These are phyloP conservation scores for Psophia crepitans DNA, from an alignment of 2,113 vertebrate species.

Conservation along the genomic window DNA sequence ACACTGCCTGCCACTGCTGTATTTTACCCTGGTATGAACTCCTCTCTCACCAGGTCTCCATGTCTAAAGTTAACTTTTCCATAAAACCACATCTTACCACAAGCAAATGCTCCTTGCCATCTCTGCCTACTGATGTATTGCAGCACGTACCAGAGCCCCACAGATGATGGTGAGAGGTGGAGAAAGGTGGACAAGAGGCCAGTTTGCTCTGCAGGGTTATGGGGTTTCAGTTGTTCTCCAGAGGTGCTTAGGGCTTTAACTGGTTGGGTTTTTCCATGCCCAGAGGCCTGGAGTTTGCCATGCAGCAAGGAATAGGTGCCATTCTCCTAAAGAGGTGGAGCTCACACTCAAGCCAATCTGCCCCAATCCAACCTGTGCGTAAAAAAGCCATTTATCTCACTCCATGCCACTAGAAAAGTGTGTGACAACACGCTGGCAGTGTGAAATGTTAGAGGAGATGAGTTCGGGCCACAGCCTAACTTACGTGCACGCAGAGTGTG, in stretches of 20 bases:
- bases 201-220: neutral
- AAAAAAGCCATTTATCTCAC: neutral
- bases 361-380: neutral
- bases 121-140: neutral
- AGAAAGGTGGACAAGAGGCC: neutral
- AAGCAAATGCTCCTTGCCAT: neutral
- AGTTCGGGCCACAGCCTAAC: neutral
- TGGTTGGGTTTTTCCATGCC: neutral
- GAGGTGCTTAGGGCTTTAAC: fast-evolving
- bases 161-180: neutral
- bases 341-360: neutral
- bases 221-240: neutral
- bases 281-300: neutral
- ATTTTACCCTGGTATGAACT: neutral
- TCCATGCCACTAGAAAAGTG: neutral
- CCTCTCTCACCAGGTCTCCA: neutral
- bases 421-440: neutral
- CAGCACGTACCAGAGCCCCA: fast-evolving
- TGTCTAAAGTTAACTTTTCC: neutral
- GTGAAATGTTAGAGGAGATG: neutral
- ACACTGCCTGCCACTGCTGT: neutral
- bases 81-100: neutral
- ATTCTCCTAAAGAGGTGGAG: neutral
- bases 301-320: neutral
- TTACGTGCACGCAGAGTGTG: fast-evolving